Base-by-base conservation (phyloP, 2,888 invertebrate genomes). In the Phania funesta region DNA sequence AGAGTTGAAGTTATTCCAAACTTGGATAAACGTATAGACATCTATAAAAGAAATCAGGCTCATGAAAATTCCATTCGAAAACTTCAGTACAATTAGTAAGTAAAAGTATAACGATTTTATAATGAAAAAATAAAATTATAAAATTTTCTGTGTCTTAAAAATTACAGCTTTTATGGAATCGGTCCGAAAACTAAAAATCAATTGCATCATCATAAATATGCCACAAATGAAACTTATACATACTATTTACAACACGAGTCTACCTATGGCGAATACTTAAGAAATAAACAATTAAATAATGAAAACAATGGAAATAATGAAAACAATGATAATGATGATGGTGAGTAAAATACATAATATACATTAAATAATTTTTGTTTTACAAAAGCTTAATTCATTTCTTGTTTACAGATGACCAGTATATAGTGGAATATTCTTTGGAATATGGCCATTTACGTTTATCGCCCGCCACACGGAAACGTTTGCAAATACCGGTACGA, bases 361-460 rank as follows among this genome's bases (percentile, higher is more conserved):
- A 38, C n/a, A 16, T n/a, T n/a, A n/a, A n/a, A n/a, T n/a, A 44
- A 4, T 22, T 22, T 22, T 48, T 13, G 13, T 13, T 48, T 22
- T 13, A 1, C 44, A 6, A 44, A 13, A 0, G 1, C 4, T 5
- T 13, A 11, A 13, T 13, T 32, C 9, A 32, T 13, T 35, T 82
- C 87, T 87, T 79, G 83, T 0, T 32, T 44, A n/a, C 50, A 93
- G 97, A 97, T 87, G 98, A 98, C 87, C 96, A 97, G 88, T 99
- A 99, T 90, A 98, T 99, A 58, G 96, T 99, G 2, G 99, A 99
- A 91, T 99, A 99, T 92, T 97, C 99, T 0, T 92, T 99, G 85
- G 98, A 99, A 90, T 99, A 99, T 90, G 99, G 99, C 0, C 97
- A 99, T 90, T 92, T 99, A 32, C 94, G 99, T 0, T 92, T 99